A percentile compares a stretch with the other conserved stretches of the same genome.
These are phyloP conservation scores for Arizona elegans DNA, from an alignment of 2,113 vertebrate genomes.

Conservation along the genomic window DNA sequence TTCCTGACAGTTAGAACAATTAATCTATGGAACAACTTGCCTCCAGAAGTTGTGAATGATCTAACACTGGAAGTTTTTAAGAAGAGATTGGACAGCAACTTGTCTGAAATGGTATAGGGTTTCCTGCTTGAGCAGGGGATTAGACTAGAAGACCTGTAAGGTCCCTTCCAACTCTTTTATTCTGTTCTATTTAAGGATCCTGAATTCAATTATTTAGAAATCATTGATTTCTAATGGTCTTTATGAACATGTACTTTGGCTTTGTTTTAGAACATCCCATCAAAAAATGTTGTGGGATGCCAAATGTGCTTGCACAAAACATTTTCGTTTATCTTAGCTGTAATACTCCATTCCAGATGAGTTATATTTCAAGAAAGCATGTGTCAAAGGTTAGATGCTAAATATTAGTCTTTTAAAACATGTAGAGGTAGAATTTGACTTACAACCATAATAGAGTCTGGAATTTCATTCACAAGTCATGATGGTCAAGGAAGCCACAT, in stretches of 20 bases:
- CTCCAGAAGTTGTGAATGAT: no score
- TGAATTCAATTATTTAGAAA: not conserved
- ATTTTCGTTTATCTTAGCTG: not conserved
- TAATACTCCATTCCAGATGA: not conserved
- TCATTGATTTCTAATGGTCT: not conserved
- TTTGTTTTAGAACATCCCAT: not conserved
- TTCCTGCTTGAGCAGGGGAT: no score
- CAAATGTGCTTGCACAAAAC: not conserved
- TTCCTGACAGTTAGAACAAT: no score
- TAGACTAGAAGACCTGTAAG: no score
- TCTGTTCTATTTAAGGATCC: not conserved
- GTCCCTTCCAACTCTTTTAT: no score
- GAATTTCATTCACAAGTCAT: no score
- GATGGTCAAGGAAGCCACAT: no score
- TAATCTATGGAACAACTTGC: no score
- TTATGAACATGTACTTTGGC: not conserved
- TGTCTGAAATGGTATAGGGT: no score
- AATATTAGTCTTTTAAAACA: not conserved
- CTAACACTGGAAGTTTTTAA: no score
- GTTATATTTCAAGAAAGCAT: not conserved
- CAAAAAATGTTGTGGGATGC: not conserved
- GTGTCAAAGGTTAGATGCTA: not conserved
- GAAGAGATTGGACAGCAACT: no score
- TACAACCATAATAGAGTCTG: no score
- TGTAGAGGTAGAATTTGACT: not conserved